Base-by-base conservation (phyloP, 2,888 invertebrate species). In the Micropterix aruncella region DNA sequence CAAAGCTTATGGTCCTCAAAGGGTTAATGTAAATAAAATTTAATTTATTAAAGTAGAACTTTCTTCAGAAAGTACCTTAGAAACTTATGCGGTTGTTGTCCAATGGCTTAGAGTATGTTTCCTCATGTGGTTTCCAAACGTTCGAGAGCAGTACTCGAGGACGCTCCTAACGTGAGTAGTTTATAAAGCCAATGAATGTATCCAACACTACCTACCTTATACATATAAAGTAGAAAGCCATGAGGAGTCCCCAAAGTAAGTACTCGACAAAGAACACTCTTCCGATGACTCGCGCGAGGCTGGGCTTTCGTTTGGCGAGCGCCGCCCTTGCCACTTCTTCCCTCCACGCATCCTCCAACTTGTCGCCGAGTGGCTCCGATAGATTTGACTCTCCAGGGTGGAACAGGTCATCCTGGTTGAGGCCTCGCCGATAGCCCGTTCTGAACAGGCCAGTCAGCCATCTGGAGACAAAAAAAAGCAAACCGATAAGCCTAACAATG, bases 391-490 rank as follows among this genome's bases (percentile, higher is more conserved):
- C 62, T 15, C 79, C 63, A 5, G 77, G 72, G 55, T 75, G 76
- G 63, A 78, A 81, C 17, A 86, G 60, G 55, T 85, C 80, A 52
- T 79, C 75, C 9, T 76, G 56, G 47, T 77, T 75, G 44, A 85
- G 63, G 46, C 80, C 77, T 48, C 75, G 64, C 51, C 71, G 70
- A 53, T 69, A 76, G 40, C 83, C 83, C 56, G 74, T 72, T 55
- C 69, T 72, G 54, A 81, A 80, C 48, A 77, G 66, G 27, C 73
- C 73, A 51, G 78, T 72, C 44, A 80, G 65, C 83, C 83, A 84
- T 68, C 84, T 84, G 61, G 44, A 12, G 27, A 27, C 7, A 12
- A 27, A 27, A 61, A 60, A 51, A 47, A 27, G 52, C 37, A 37
- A 42, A 18, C 12, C 2, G 39, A 14, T 37, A 46, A 16, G n/a